Evolutionary conservation across 2,888 invertebrate species (phyloP), one percentile per base, ranked within the genome.

Genomic region (Pammene aurita): DNA sequence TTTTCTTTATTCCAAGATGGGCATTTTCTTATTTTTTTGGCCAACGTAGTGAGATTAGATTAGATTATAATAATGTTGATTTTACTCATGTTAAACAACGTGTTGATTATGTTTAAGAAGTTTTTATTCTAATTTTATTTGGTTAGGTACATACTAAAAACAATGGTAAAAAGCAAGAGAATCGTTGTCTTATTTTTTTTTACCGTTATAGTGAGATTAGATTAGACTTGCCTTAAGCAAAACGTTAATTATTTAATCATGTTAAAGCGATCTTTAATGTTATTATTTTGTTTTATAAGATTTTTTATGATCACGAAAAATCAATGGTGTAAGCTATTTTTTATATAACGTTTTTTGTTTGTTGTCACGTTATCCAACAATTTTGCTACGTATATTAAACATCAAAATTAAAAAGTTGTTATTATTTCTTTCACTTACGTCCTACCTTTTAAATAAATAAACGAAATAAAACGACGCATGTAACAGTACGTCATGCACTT

Each of bases 1-100:
- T 6, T 16, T 2, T 6, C 2, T 14, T 16, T 9, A 50, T 1
- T 16, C 4, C 44, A 50, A 16, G 48, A 16, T 5, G 48, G 16
- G 16, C 16, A 16, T 50, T 50, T 6, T 6, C 14, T 50, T 14
- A 50, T 14, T 50, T 50, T 50, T 16, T 50, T 50, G 5, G 10
- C 16, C 48, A 16, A 50, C 10, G 10, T 16, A 50, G 16, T 50
- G 48, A 50, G 48, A 50, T 50, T 50, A 50, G 48, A 50, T 50
- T 50, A 44, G 7, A 44, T 50, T 9, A 16, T 14, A 5, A 50
- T 5, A 50, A 7, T 14, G 2, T 9, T 16, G 7, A 50, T 16
- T 50, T 50, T 50, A 50, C 5, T 50, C 48, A 50, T 50, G 48
- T 50, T 16, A 10, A 50, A 6, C 48, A 16, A 10, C 5, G 10